Evolutionary conservation across 2,797 vertebrate species (phyloP).

Genomic region (Pangasius mekongensis): DNA sequence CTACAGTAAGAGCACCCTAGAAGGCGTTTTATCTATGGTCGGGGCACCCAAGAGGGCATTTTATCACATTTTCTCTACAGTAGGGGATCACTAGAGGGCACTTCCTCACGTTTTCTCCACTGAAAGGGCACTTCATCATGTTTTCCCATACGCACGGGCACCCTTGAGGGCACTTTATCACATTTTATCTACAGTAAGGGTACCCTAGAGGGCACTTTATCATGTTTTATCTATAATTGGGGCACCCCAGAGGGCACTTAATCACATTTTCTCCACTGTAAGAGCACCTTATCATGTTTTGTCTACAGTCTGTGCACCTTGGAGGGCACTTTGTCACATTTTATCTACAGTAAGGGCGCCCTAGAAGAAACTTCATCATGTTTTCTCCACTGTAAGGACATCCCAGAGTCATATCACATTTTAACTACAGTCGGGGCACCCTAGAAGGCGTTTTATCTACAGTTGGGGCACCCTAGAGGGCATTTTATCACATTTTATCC

Average conservation of each 20-base stretch:
- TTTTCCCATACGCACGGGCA: too few relatives aligned
- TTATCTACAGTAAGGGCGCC: not conserved
- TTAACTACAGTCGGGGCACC: not conserved
- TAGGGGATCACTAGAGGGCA: not conserved
- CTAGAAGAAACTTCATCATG: not conserved
- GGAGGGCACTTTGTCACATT: not conserved
- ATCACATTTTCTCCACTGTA: not conserved
- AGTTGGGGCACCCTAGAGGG: not conserved
- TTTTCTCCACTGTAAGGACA: not conserved
- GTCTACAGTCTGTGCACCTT: not conserved
- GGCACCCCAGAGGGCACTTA: not conserved
- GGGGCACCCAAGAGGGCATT: too few relatives aligned
- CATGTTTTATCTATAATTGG: not conserved
- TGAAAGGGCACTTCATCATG: too few relatives aligned
- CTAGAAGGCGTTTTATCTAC: not conserved
- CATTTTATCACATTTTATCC: not conserved
- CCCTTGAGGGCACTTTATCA: not conserved
- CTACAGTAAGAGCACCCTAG: not conserved
- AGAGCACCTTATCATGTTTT: not conserved
- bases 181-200: fast-evolving
- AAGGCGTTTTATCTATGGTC: not conserved
- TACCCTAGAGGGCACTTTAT: not conserved
- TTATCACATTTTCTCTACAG: too few relatives aligned
- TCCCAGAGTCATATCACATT: not conserved
- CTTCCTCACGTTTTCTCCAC: not conserved